Conservation (phyloP, 2,888 invertebrate genomes). For the Drosophila pegasa region DNA sequence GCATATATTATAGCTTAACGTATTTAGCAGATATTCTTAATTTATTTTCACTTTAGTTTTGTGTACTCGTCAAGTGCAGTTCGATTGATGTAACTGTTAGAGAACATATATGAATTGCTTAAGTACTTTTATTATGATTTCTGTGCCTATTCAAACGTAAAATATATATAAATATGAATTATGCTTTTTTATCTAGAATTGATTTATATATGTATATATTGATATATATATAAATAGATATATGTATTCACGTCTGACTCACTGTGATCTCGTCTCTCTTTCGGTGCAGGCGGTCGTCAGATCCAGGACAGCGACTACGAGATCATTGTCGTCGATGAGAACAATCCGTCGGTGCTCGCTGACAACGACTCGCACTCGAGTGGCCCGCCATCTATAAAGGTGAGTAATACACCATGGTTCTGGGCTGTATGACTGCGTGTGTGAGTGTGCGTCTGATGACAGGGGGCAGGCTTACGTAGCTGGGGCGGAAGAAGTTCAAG, state of each 20-base stretch:
- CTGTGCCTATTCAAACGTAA: constrained; percentile 8
- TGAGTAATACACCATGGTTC: constrained; percentile 82
- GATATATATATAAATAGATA: neutral
- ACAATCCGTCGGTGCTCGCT: constrained; percentile 92
- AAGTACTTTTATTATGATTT: neutral
- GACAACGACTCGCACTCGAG: constrained; percentile 91
- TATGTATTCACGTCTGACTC: neutral
- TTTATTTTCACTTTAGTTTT: constrained; percentile 5
- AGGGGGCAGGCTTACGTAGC: neutral
- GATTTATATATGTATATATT: constrained; percentile 8
- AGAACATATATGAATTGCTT: constrained; percentile 3
- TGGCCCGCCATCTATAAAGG: constrained; percentile 94
- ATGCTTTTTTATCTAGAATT: constrained; percentile 9
- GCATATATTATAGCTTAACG: constrained; percentile 4
- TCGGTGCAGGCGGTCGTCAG: constrained; percentile 82
- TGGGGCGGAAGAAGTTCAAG: neutral
- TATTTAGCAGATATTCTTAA: constrained; percentile 6
- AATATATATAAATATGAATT: neutral
- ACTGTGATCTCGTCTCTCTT: constrained; percentile 4
- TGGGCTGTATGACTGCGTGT: neutral
- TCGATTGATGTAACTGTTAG: constrained; percentile 12
- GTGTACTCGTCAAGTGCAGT: constrained; percentile 21
- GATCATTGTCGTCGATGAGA: constrained; percentile 95
- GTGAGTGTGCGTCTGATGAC: neutral
- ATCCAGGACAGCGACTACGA: constrained; percentile 94